phyloP scores from a whole-genome alignment of 2,113 vertebrate genomes.

The Gnathonemus longibarbis region DNA sequence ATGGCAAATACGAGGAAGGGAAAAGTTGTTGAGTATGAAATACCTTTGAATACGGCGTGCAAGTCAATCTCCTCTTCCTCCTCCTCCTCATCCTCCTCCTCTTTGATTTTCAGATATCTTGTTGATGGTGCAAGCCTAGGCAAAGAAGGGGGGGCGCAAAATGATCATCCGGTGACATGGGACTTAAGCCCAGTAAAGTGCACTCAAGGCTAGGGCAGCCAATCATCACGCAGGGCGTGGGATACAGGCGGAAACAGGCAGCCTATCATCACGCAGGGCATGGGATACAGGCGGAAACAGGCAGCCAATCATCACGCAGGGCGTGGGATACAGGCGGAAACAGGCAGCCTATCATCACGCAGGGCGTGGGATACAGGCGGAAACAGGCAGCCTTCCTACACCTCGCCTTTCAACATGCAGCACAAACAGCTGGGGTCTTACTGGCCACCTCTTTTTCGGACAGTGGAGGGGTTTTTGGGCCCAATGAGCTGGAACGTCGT shows the following conservation, averaged over 20 bases:
- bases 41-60: slow-evolving; percentile 48
- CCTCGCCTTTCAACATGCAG: background rate
- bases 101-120: slow-evolving; percentile 63
- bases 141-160: slow-evolving; percentile 23
- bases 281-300: too few relatives aligned
- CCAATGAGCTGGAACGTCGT: background rate
- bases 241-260: background rate
- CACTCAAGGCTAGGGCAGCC: background rate
- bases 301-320: too few relatives aligned
- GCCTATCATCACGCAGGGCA: too few relatives aligned
- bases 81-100: slow-evolving; percentile 56
- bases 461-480: background rate
- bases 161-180: background rate
- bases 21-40: background rate
- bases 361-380: too few relatives aligned
- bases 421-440: background rate
- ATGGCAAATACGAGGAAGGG: background rate
- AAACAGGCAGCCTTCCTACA: background rate
- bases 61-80: slow-evolving; percentile 41
- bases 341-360: too few relatives aligned
- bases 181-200: background rate
- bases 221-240: background rate
- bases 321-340: too few relatives aligned
- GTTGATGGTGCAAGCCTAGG: slow-evolving; percentile 48
- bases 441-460: background rate